A percentile compares a stretch with the other conserved stretches of the same genome.
Conservation (phyloP, 2,888 invertebrate genomes). For the Mantis religiosa region DNA sequence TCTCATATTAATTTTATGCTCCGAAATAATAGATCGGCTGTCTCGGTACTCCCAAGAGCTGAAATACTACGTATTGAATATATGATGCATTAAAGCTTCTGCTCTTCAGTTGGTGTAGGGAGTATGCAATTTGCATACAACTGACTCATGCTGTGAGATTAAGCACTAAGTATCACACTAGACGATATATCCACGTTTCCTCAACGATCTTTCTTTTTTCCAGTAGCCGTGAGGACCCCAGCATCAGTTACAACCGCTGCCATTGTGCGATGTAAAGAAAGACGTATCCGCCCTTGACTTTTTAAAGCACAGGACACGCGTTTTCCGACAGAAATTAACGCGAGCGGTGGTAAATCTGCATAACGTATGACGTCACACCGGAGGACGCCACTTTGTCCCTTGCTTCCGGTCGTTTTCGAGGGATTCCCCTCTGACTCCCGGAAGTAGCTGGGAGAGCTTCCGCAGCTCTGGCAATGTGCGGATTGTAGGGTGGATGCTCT, state of each 20-base stretch:
- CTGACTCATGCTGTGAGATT: not conserved
- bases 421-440: not conserved
- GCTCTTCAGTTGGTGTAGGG: too few species aligned
- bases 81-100: too few species aligned
- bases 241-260: not conserved
- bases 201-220: not conserved
- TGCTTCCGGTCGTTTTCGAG: conserved; percentile 13
- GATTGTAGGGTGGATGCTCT: not conserved
- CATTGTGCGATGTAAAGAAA: not conserved
- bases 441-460: not conserved
- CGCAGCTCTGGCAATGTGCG: not conserved
- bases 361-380: conserved; percentile 11
- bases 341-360: not conserved
- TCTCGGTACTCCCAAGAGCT: too few species aligned
- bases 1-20: too few species aligned
- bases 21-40: too few species aligned
- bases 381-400: conserved; percentile 12
- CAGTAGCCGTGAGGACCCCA: too few species aligned
- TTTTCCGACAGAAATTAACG: conserved; percentile 1
- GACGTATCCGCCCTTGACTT: not conserved
- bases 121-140: not conserved
- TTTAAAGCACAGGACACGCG: not conserved
- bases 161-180: not conserved
- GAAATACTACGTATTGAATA: too few species aligned
- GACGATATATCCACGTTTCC: not conserved